Conservation (phyloP, 2,113 vertebrate species). For the Rhipidura dahli region DNA sequence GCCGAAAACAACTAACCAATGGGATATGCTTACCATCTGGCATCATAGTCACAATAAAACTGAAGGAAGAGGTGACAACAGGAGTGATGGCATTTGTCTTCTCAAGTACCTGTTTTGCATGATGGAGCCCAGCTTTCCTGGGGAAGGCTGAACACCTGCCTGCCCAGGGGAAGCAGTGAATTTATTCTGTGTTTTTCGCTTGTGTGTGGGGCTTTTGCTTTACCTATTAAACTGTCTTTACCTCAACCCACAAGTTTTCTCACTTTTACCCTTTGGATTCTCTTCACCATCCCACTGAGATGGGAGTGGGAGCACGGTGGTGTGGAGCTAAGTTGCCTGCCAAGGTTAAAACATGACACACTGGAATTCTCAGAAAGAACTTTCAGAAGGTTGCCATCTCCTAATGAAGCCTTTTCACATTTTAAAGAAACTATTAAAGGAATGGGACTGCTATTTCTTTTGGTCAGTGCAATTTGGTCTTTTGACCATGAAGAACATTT, state of each 20-base stretch:
- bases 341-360: background rate
- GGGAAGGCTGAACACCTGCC: background rate
- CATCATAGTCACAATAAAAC: background rate
- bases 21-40: background rate
- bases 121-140: fast-evolving
- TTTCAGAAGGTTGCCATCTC: background rate
- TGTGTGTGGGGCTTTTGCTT: background rate
- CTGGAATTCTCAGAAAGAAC: background rate
- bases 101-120: background rate
- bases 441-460: background rate
- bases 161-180: background rate
- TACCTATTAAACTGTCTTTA: background rate
- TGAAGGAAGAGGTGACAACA: background rate
- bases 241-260: background rate
- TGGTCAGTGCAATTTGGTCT: background rate
- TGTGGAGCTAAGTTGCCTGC: background rate
- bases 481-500: background rate
- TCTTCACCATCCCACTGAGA: background rate
- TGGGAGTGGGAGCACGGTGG: fast-evolving
- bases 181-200: background rate
- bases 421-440: background rate
- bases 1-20: background rate
- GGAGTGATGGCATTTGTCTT: background rate
- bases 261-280: background rate
- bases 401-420: background rate